phyloP scores from a whole-genome alignment of 2,113 vertebrate species.

The Pogonocichla stellata region DNA sequence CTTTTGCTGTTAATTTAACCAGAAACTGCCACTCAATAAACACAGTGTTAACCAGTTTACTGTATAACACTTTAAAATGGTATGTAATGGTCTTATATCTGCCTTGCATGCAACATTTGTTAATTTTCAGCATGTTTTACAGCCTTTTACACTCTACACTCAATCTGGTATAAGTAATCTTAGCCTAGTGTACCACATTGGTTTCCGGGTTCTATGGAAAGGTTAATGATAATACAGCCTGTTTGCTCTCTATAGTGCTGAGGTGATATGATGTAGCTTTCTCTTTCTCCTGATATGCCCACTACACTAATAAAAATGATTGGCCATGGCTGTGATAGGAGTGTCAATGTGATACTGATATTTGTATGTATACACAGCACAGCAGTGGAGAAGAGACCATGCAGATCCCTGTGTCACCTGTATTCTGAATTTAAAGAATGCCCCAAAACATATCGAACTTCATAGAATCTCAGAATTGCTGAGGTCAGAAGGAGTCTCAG shows the following conservation, averaged over 20 bases:
- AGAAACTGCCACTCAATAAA: neutral
- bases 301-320: neutral
- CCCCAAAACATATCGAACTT: neutral
- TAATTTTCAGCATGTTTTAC: neutral
- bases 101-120: neutral
- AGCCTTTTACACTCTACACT: neutral
- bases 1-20: neutral
- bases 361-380: neutral
- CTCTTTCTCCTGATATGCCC: neutral
- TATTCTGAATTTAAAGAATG: neutral
- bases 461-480: neutral
- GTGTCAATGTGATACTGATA: neutral
- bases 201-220: neutral
- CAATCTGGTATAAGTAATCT: neutral
- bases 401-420: neutral
- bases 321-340: neutral
- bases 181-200: rapidly evolving
- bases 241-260: neutral
- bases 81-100: neutral
- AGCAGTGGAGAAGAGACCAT: rapidly evolving
- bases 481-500: neutral
- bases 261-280: neutral
- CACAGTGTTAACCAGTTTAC: neutral
- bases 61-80: neutral
- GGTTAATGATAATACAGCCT: neutral